Evolutionary conservation across 2,888 invertebrate species (phyloP).

Genomic region (Euplexia lucipara): DNA sequence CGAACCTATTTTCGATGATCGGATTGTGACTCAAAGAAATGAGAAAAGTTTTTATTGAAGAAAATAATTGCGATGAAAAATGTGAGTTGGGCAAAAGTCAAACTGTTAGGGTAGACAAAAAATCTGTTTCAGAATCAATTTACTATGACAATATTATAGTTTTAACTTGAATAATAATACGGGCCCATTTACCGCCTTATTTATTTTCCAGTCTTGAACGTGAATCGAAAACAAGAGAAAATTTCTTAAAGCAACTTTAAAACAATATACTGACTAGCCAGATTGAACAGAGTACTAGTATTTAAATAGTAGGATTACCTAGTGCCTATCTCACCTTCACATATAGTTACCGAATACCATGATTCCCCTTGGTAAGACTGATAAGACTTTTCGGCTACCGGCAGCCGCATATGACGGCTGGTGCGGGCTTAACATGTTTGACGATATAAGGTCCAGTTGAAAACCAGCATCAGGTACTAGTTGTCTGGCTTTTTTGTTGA

Average conservation of each 20-base stretch:
- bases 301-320: too few relatives aligned
- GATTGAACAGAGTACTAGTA: too few relatives aligned
- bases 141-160: conserved; percentile 8
- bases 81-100: conserved; percentile 8
- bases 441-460: too few relatives aligned
- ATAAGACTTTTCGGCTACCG: too few relatives aligned
- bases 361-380: too few relatives aligned
- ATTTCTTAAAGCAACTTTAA: neutral
- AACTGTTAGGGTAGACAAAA: neutral
- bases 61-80: conserved; percentile 16
- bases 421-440: too few relatives aligned
- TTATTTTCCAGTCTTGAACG: neutral
- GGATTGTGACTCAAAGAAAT: conserved; percentile 27
- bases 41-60: neutral
- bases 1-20: conserved; percentile 39
- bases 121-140: conserved; percentile 22
- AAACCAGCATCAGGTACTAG: too few relatives aligned
- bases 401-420: too few relatives aligned
- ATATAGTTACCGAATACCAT: too few relatives aligned
- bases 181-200: conserved; percentile 16
- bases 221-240: conserved; percentile 11
- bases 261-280: too few relatives aligned
- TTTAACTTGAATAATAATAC: conserved; percentile 6
- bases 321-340: too few relatives aligned
- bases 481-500: too few relatives aligned